These are phyloP conservation scores for Chelon labrosus DNA, from an alignment of 2,797 vertebrate genomes.

Conservation along the genomic window DNA sequence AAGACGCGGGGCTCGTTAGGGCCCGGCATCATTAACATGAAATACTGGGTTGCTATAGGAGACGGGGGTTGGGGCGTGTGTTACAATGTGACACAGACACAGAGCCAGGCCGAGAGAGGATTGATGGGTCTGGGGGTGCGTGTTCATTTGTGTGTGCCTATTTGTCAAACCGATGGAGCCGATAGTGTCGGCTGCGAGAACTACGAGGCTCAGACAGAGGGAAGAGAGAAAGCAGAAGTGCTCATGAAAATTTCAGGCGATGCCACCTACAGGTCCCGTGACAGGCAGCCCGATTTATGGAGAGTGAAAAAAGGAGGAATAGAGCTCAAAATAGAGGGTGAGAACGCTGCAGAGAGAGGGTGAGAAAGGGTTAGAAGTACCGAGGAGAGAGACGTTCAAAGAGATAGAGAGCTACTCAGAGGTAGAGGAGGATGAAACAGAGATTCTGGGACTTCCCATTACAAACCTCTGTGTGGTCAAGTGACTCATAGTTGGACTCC, in stretches of 20 bases:
- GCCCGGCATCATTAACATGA: slow-evolving; percentile 41
- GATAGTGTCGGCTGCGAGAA: slow-evolving; percentile 37
- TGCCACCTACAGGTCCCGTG: slow-evolving; percentile 55
- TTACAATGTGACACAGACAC: neutral
- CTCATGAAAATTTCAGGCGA: slow-evolving; percentile 65
- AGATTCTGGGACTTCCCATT: slow-evolving; percentile 16
- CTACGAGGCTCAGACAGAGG: slow-evolving; percentile 32
- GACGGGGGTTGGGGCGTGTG: slow-evolving; percentile 29
- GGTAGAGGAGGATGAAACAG: slow-evolving; percentile 4
- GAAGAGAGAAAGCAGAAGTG: slow-evolving; percentile 45
- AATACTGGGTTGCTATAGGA: slow-evolving; percentile 50
- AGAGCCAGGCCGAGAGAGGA: slow-evolving; percentile 42
- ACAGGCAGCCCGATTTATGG: slow-evolving; percentile 42
- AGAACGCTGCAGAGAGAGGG: slow-evolving; percentile 21
- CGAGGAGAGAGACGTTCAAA: neutral
- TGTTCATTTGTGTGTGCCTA: neutral
- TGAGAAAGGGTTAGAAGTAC: slow-evolving; percentile 6
- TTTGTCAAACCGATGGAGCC: slow-evolving; percentile 50
- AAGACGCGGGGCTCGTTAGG: slow-evolving; percentile 50
- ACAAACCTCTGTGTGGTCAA: slow-evolving; percentile 12
- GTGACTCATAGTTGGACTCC: slow-evolving; percentile 19
- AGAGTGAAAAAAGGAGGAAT: slow-evolving; percentile 17
- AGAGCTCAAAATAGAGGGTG: slow-evolving; percentile 36
- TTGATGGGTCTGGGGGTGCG: slow-evolving; percentile 54
- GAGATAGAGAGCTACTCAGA: neutral